phyloP scores from a whole-genome alignment of 2,113 vertebrate genomes.

The Atlantisia rogersi region DNA sequence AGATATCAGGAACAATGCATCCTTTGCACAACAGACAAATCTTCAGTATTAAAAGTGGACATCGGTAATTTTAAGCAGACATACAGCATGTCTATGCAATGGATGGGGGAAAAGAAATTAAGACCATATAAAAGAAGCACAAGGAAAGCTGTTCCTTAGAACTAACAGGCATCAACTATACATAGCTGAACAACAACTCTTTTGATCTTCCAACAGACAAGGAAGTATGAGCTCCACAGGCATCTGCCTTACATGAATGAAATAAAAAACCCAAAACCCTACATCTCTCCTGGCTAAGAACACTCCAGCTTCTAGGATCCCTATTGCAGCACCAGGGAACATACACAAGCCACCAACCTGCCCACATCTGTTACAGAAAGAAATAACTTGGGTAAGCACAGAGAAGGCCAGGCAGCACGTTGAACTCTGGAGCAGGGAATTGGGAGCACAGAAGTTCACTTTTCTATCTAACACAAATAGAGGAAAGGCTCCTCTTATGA shows the following conservation, averaged over 20 bases:
- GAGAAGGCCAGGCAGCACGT: not conserved
- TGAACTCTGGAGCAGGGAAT: rapidly evolving
- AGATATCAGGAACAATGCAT: not conserved
- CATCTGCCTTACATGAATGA: not conserved
- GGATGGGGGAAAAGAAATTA: not conserved
- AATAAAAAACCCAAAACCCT: not conserved
- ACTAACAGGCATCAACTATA: not conserved
- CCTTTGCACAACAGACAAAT: not conserved
- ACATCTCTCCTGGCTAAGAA: not conserved
- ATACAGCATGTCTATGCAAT: not conserved
- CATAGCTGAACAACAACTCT: not conserved
- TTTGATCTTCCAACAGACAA: not conserved
- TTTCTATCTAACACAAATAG: not conserved
- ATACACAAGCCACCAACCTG: not conserved
- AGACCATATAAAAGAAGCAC: not conserved
- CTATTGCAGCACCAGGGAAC: not conserved
- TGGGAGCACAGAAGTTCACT: not conserved
- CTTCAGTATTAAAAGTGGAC: not conserved
- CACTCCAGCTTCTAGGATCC: not conserved
- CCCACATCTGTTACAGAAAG: not conserved
- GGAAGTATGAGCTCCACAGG: not conserved
- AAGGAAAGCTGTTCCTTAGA: not conserved
- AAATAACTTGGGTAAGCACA: rapidly evolving
- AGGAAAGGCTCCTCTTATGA: not conserved
- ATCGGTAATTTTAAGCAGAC: not conserved